Conservation (phyloP, 2,888 invertebrate genomes). For the Sarcophaga variegata region DNA sequence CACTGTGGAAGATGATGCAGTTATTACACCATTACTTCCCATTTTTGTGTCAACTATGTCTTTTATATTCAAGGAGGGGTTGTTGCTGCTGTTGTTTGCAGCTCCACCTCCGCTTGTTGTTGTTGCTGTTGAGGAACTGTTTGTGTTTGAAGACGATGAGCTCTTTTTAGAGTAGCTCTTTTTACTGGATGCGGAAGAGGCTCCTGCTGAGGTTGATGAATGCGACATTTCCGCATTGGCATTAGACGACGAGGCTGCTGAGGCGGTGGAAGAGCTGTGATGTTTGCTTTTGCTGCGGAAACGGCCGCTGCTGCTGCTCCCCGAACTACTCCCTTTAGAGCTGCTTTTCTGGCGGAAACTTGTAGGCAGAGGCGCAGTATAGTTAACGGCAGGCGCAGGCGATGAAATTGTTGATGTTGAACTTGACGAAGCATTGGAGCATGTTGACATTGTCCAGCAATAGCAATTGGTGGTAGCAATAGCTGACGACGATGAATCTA, state of each 20-base stretch:
- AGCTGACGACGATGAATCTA: slow-evolving; percentile 74
- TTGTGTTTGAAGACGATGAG: slow-evolving; percentile 48
- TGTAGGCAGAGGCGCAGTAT: slow-evolving; percentile 78
- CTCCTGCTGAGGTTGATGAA: slow-evolving; percentile 53
- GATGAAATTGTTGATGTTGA: slow-evolving; percentile 73
- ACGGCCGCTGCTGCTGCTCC: slow-evolving; percentile 74
- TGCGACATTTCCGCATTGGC: slow-evolving; percentile 64
- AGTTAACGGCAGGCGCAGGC: slow-evolving; percentile 50
- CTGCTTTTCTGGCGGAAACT: slow-evolving; percentile 82
- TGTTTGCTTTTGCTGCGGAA: slow-evolving; percentile 75
- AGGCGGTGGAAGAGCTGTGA: slow-evolving; percentile 62
- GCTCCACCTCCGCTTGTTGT: slow-evolving; percentile 31
- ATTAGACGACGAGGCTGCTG: slow-evolving; percentile 63
- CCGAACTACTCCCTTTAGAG: slow-evolving; percentile 73
- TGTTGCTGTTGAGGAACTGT: slow-evolving; percentile 59
- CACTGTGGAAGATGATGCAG: slow-evolving; percentile 16
- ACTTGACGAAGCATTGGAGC: slow-evolving; percentile 71
- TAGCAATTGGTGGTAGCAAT: slow-evolving; percentile 77
- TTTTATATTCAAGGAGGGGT: slow-evolving; percentile 13
- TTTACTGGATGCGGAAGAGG: slow-evolving; percentile 49
- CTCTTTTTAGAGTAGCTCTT: slow-evolving; percentile 62
- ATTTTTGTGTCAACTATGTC: slow-evolving; percentile 48
- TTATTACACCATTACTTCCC: slow-evolving; percentile 30
- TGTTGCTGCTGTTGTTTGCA: slow-evolving; percentile 25
- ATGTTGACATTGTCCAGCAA: slow-evolving; percentile 67